Evolutionary conservation across 2,888 invertebrate species (phyloP), one percentile per base, ranked within the genome.

Genomic region (Erebia epiphron): DNA sequence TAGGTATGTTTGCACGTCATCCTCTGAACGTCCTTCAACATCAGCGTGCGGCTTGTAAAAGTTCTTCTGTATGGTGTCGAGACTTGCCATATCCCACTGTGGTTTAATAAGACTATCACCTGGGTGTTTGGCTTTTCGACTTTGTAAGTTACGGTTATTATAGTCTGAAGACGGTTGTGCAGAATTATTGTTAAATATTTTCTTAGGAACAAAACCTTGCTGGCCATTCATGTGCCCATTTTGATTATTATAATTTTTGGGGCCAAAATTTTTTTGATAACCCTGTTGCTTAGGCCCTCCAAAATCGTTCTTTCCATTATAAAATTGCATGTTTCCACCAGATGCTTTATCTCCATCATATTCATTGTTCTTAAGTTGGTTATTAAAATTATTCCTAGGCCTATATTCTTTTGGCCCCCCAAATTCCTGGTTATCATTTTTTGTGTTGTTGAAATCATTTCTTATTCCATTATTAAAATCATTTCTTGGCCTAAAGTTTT

Each of bases 41-140:
- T 96, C 95, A 62, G 95, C 95, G 86, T 97, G 97, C 58, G 98
- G 97, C 76, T 95, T 95, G 86, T 99, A 99, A 83, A 99, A 98
- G 88, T 98, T 97, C 92, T 99, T 99, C 79, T 97, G 95, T 84
- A 99, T 98, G 11, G 97, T 96, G 79, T 96, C 95, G 75, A 99
- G 92, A 74, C 94, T 94, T 65, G 86, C 79, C 77, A 96, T 80
- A 78, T 98, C 97, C 99, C 99, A 99, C 77, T 95, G 95, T 5
- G 98, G 98, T 82, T 97, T 97, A 16, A 95, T 94, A 75, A 97
- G 88, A 77, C 94, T 94, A 76, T 96, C 95, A 67, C 96, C 96
- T 13, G 96, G 96, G 83, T 95, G 95, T 82, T 96, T 96, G 1
- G 95, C 95, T 82, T 95, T 95, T 82, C 95, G 92, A 78, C 95